Evolutionary conservation across 2,888 invertebrate genomes (phyloP), one percentile per base, ranked within the genome.

Genomic region (Pegoplata infirma): DNA sequence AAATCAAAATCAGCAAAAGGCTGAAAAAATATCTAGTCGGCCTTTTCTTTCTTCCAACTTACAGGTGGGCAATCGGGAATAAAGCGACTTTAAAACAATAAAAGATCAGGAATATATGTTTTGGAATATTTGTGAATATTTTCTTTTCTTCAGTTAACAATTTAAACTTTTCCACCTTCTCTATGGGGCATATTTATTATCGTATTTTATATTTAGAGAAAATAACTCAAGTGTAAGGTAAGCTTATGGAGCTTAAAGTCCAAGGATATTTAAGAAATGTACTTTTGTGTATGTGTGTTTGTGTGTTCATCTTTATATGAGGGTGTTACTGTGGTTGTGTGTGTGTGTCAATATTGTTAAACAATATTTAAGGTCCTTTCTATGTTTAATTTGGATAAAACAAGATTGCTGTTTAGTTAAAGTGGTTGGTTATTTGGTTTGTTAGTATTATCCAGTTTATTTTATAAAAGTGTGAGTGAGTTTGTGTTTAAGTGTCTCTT

Each of bases 221-320:
- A 55, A 66, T 25, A 66, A 44, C 66, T 66, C 53, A 66, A 66
- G 53, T 44, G 40, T 55, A 44, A 28, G 58, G 49, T 59, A 49
- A 51, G 19, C 25, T 49, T 56, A 23, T 53, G 47, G 36, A 51
- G 19, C 25, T 49, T 56, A 23, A 63, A 56, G 72, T 72, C 63
- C 72, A 72, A 72, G 46, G 61, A 61, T 47, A 55, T 56, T 28
- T 46, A 28, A 47, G 10, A 25, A 32, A 44, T 4, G n/a, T n/a
- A n/a, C n/a, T n/a, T n/a, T n/a, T n/a, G n/a, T n/a, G n/a, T n/a
- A n/a, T n/a, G 46, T 68, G 28, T 47, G 36, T 68, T 32, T 68
- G 21, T 36, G 16, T 47, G 66, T 40, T 47, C 32, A 17, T 59
- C 46, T 73, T 21, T 25, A 61, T 28, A 47, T 40, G 10, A 32